A percentile compares a stretch with the other conserved stretches of the same genome.
Conservation (phyloP, 92 coral and sea anemone species). For the Porites evermanni region DNA sequence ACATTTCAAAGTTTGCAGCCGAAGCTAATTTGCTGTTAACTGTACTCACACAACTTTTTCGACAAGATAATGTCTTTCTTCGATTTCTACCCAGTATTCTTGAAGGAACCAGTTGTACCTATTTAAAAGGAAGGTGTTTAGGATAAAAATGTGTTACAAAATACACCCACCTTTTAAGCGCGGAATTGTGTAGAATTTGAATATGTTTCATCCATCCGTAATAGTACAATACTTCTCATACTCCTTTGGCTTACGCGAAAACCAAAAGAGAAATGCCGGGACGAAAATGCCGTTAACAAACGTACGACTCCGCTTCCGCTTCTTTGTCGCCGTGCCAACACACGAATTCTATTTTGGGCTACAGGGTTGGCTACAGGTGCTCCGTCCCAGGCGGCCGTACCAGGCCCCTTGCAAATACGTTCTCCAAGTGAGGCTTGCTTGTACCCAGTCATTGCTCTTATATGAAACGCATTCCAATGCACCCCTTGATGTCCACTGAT, state of each 20-base stretch:
- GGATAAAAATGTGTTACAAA: background rate
- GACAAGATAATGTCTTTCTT: background rate
- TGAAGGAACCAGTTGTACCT: background rate
- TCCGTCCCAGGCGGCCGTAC: background rate
- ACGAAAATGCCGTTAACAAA: background rate
- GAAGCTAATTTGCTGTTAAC: background rate
- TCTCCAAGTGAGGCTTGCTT: background rate
- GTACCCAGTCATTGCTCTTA: background rate
- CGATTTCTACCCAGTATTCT: background rate
- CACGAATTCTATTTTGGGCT: background rate
- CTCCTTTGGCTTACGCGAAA: conserved; percentile 6
- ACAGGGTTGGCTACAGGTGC: background rate
- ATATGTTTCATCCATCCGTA: background rate
- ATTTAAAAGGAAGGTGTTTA: background rate
- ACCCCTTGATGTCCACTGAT: no score
- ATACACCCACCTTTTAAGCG: background rate
- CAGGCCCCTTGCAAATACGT: background rate
- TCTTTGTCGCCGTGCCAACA: conserved; percentile 19
- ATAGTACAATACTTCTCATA: background rate
- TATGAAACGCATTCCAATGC: background rate
- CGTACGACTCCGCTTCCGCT: conserved; percentile 19
- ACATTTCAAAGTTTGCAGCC: background rate
- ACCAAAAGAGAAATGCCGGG: background rate
- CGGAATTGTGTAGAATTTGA: background rate
- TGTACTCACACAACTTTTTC: background rate